phyloP scores from a whole-genome alignment of 2,888 invertebrate genomes.

The Agrotis clavis region DNA sequence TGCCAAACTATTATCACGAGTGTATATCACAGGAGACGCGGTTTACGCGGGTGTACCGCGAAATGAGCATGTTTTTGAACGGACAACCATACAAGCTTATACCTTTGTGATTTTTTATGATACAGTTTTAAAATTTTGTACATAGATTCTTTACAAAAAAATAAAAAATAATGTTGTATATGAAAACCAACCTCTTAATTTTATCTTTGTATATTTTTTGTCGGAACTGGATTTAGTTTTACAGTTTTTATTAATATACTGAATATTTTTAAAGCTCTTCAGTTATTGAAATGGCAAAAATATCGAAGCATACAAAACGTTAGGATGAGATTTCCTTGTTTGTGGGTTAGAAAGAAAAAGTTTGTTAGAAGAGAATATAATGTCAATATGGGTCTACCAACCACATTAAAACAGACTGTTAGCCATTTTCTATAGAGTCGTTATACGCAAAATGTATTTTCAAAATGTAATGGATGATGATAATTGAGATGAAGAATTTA shows the following conservation, averaged over 20 bases:
- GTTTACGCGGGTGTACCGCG: too few relatives aligned
- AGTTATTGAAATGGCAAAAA: slow-evolving; percentile 30
- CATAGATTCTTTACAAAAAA: too few relatives aligned
- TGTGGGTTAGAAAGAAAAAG: neutral
- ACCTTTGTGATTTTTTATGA: too few relatives aligned
- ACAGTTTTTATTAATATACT: neutral
- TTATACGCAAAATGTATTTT: neutral
- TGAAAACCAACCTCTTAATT: too few relatives aligned
- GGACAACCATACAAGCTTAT: too few relatives aligned
- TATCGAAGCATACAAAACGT: neutral
- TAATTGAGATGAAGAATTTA: neutral
- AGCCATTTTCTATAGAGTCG: neutral
- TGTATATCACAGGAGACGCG: too few relatives aligned
- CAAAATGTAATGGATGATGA: neutral
- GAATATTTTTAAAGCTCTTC: neutral
- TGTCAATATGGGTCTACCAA: neutral
- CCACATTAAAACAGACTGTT: neutral
- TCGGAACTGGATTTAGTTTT: too few relatives aligned
- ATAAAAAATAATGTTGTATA: too few relatives aligned
- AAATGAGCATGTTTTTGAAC: too few relatives aligned
- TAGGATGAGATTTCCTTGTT: slow-evolving; percentile 2
- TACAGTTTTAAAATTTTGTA: too few relatives aligned
- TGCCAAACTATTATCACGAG: too few relatives aligned
- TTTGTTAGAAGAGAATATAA: neutral
- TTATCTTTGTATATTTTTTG: too few relatives aligned